phyloP scores from a whole-genome alignment of 2,113 vertebrate species.

The Anthoscopus minutus region DNA sequence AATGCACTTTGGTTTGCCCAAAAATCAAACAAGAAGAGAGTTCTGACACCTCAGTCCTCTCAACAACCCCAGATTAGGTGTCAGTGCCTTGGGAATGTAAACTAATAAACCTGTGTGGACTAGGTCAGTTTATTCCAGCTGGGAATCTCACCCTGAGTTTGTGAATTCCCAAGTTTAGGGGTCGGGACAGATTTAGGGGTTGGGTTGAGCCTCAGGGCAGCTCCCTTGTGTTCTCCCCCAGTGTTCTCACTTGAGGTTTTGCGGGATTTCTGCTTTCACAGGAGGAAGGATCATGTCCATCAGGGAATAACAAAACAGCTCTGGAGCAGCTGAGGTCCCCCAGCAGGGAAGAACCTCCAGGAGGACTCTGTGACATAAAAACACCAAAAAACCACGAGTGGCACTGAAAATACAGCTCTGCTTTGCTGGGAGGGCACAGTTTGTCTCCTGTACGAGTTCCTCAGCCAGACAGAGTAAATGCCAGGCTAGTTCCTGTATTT shows the following conservation, averaged over 20 bases:
- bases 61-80: not conserved
- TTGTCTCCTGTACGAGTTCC: not conserved
- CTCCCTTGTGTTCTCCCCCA: too few relatives aligned
- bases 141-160: not conserved
- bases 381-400: fast-evolving
- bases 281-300: not conserved
- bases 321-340: not conserved
- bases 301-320: not conserved
- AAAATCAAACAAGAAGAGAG: not conserved
- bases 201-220: not conserved
- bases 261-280: not conserved
- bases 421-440: not conserved
- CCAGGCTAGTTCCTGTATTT: not conserved
- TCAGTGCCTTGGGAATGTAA: not conserved
- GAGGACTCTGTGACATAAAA: not conserved
- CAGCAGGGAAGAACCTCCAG: not conserved
- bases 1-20: not conserved
- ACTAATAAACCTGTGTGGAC: not conserved
- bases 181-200: not conserved
- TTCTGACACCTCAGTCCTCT: not conserved
- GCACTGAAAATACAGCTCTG: not conserved
- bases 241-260: not conserved
- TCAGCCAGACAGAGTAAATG: not conserved
- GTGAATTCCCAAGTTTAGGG: not conserved
- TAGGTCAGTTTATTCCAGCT: not conserved